Conservation (phyloP, 2,797 vertebrate genomes). For the Stomatorhinus walkeri region DNA sequence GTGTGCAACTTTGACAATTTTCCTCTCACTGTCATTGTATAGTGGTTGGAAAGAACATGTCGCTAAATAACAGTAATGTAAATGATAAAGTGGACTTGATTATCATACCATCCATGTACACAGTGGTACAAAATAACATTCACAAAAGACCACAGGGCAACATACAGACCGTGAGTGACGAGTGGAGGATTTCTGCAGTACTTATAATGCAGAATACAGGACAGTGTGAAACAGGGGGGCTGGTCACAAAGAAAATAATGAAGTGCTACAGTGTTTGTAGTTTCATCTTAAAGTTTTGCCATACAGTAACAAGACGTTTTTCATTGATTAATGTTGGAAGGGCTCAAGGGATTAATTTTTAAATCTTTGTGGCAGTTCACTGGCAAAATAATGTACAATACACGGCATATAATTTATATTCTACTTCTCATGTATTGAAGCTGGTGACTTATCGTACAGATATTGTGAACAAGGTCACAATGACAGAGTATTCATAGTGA, state of each 20-base stretch:
- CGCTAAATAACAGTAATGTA: neutral
- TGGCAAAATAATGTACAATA: neutral
- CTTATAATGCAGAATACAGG: neutral
- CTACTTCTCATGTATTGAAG: neutral
- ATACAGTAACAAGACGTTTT: neutral
- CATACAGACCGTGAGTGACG: neutral
- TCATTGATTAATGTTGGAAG: neutral
- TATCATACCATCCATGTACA: neutral
- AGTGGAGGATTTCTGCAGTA: neutral
- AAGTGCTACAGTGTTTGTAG: neutral
- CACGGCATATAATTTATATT: neutral
- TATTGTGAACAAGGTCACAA: neutral
- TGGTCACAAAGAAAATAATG: neutral
- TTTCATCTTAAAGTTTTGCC: neutral
- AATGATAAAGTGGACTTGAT: neutral
- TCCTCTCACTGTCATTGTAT: neutral
- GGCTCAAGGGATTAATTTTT: neutral
- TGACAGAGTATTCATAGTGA: neutral
- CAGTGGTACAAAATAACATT: neutral
- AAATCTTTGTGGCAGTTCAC: neutral
- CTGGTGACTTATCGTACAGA: neutral
- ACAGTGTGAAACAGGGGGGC: neutral
- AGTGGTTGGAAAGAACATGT: neutral
- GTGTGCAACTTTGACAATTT: neutral
- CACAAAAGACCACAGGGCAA: neutral